Evolutionary conservation across 2,797 vertebrate species (phyloP), one percentile per base, ranked within the genome.

Genomic region (Menidia menidia): DNA sequence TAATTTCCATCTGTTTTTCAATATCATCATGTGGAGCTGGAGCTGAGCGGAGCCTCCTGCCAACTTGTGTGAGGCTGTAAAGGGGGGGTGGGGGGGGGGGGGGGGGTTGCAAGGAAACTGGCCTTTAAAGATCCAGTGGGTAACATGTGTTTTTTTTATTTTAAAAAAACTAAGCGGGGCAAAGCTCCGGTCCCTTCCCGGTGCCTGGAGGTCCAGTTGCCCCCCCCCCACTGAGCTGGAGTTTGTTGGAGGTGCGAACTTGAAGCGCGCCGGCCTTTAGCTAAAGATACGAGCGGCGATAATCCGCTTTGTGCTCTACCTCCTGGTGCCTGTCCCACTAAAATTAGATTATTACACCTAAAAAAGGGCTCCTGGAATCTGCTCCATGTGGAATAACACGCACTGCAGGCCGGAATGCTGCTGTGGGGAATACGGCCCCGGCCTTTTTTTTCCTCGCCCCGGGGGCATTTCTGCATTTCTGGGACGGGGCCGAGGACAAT

Each of bases 1-100:
- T 93, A 76, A 88, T 91, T 83, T 87, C 91, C 94, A 93, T 93
- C 91, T 94, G 93, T 90, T 93, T 93, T 89, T 91, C 85, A 89
- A 90, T 89, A 87, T 87, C 82, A 81, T 85, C 88, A 88, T 71
- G 86, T 90, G 83, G 89, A 86, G 82, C 75, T 45, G 61, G 87
- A 86, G 83, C 85, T 86, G 81, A 62, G 52, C 32, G 76, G 75
- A 90, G 77, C 60, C 68, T 72, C 81, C 48, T 89, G 91, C 89
- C 92, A 92, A 90, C 86, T 82, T 84, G 83, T 69, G 70, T 73
- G 78, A 84, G 77, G 76, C 85, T 81, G 73, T 78, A 80, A 72
- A 84, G 50, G 48, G 48, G 35, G 51, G 33, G 47, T 44, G 50
- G 48, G 48, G 35, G 51, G 33, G 47, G 41, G 45, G 48, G 48